These are phyloP conservation scores for Meandrina meandrites DNA, from an alignment of 92 coral and sea anemone species.

Conservation along the genomic window DNA sequence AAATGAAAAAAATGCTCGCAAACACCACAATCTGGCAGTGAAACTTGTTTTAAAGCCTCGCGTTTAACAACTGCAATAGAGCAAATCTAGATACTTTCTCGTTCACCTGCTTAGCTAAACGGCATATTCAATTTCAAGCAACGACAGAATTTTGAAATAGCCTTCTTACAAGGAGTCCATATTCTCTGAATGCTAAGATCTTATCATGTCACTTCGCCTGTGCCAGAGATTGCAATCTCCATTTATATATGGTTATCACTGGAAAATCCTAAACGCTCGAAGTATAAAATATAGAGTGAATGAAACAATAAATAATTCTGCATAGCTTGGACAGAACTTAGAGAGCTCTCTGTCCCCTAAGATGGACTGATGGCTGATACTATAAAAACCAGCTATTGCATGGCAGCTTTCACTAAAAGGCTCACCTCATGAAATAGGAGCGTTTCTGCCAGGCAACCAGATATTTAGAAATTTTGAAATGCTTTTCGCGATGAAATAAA, in stretches of 20 bases:
- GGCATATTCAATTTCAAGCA: background rate
- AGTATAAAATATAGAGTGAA: constrained; percentile 7
- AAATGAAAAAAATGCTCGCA: background rate
- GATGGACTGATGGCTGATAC: background rate
- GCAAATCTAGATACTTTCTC: background rate
- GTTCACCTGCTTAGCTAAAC: background rate
- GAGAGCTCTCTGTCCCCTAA: background rate
- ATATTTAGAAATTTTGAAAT: background rate
- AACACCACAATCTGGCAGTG: background rate
- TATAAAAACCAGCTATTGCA: background rate
- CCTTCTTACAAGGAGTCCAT: background rate
- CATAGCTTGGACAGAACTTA: background rate
- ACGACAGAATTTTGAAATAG: background rate
- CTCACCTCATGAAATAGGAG: background rate
- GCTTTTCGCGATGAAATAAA: background rate
- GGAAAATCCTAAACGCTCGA: background rate
- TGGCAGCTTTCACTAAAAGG: background rate
- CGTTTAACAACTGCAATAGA: background rate
- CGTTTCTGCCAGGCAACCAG: background rate
- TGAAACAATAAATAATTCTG: background rate
- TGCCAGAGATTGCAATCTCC: constrained; percentile 12
- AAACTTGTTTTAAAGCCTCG: background rate
- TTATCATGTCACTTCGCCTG: constrained; percentile 6
- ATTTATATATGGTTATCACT: background rate
- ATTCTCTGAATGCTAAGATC: background rate